Evolutionary conservation across 2,888 invertebrate genomes (phyloP).

Genomic region (Bellardia pandia): DNA sequence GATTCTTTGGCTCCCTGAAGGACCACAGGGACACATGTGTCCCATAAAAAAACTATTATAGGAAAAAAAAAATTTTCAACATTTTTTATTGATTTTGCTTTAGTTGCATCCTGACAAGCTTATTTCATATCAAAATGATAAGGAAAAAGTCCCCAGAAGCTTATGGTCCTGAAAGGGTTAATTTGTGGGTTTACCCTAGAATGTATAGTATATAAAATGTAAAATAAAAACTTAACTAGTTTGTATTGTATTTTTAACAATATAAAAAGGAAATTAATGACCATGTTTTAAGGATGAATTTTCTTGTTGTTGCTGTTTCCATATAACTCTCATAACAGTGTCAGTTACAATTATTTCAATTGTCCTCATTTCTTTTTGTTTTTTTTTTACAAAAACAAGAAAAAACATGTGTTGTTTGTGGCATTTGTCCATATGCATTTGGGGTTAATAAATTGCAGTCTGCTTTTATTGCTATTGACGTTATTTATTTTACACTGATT

Average conservation of each 20-base stretch:
- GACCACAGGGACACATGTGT: too few species aligned
- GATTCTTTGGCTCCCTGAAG: too few species aligned
- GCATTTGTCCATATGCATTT: not conserved
- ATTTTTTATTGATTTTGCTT: too few species aligned
- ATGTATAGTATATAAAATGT: too few species aligned
- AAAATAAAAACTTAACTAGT: not conserved
- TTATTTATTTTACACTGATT: not conserved
- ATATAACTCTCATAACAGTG: constrained; percentile 12
- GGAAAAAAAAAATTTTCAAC: too few species aligned
- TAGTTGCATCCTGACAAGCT: too few species aligned
- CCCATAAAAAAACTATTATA: too few species aligned
- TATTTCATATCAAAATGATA: too few species aligned
- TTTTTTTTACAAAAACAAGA: not conserved
- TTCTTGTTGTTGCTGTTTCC: not conserved
- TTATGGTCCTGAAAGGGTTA: too few species aligned
- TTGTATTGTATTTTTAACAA: constrained; percentile 1
- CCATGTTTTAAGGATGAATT: constrained; percentile 24
- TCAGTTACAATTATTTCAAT: constrained; percentile 29
- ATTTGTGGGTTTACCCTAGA: too few species aligned
- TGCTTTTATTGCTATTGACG: not conserved
- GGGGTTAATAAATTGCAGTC: not conserved
- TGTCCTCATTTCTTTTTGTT: constrained; percentile 4
- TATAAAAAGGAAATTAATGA: constrained; percentile 13
- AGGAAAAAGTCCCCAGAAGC: too few species aligned
- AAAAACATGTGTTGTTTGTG: not conserved